phyloP scores from a whole-genome alignment of 2,797 vertebrate species.

The Xiphorhynchus erythropygius region DNA sequence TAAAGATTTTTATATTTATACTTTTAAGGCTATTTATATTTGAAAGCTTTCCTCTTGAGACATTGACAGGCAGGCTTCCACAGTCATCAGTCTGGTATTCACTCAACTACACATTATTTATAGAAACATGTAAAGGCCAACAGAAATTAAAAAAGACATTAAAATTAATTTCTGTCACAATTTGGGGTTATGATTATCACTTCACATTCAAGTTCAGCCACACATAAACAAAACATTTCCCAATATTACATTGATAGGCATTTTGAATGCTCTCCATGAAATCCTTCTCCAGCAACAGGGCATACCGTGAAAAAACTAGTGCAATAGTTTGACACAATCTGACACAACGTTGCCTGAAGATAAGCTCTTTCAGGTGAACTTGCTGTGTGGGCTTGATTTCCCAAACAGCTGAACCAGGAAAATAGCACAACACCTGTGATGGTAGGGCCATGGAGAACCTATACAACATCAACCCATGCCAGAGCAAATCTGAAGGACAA shows the following conservation, averaged over 20 bases:
- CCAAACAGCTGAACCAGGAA: not conserved
- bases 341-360: not conserved
- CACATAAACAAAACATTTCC: not conserved
- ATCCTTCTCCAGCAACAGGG: not conserved
- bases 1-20: slow-evolving; percentile 16
- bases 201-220: not conserved
- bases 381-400: not conserved
- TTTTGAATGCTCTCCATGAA: not conserved
- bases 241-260: not conserved
- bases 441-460: not conserved
- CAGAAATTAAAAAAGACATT: not conserved
- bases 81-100: not conserved
- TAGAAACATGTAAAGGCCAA: not conserved
- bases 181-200: not conserved
- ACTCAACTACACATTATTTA: not conserved
- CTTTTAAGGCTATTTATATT: slow-evolving; percentile 25
- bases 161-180: not conserved
- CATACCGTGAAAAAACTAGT: not conserved
- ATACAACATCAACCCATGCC: not conserved
- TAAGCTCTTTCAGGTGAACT: not conserved
- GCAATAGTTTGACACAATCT: not conserved
- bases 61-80: not conserved
- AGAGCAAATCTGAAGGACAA: not conserved
- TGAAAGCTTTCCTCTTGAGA: slow-evolving; percentile 16
- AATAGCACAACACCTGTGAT: not conserved